These are phyloP conservation scores for Perodicticus potto DNA, from an alignment of 2,797 vertebrate species.

Conservation along the genomic window DNA sequence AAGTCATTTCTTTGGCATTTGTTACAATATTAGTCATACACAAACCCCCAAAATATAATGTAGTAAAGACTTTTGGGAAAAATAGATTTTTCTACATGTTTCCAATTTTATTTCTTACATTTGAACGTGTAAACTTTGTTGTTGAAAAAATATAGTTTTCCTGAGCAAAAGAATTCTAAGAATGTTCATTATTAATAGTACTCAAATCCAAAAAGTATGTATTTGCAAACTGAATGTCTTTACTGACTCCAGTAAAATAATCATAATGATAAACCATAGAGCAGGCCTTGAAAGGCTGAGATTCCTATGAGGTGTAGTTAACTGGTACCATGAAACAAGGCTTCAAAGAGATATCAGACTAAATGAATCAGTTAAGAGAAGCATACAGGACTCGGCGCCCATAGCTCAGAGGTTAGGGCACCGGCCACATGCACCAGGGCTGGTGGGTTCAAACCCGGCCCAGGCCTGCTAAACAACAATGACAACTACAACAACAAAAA, in stretches of 20 bases:
- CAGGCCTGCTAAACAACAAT: too few species aligned
- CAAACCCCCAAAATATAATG: background rate
- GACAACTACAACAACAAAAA: too few species aligned
- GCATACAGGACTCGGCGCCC: background rate
- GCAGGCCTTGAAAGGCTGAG: background rate
- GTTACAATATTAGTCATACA: slow-evolving; percentile 59
- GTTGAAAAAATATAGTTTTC: slow-evolving; percentile 28
- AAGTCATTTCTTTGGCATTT: slow-evolving; percentile 62
- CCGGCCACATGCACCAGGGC: too few species aligned
- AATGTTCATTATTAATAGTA: slow-evolving; percentile 35
- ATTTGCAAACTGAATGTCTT: slow-evolving; percentile 55
- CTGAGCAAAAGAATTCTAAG: slow-evolving; percentile 5
- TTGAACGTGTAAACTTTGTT: slow-evolving; percentile 19
- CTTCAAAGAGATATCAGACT: slow-evolving; percentile 48
- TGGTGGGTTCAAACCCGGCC: too few species aligned
- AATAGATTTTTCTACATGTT: slow-evolving; percentile 25
- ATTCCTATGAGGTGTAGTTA: background rate
- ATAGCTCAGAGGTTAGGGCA: too few species aligned
- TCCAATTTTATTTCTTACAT: slow-evolving; percentile 48
- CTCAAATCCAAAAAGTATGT: background rate
- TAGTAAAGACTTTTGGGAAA: background rate
- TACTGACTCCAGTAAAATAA: slow-evolving; percentile 12
- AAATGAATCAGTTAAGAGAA: slow-evolving; percentile 67
- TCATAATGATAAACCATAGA: slow-evolving; percentile 10
- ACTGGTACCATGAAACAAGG: slow-evolving; percentile 33